Base-by-base conservation (phyloP, 1,140 invertebrate genomes). In the Melipona quadrifasciata region DNA sequence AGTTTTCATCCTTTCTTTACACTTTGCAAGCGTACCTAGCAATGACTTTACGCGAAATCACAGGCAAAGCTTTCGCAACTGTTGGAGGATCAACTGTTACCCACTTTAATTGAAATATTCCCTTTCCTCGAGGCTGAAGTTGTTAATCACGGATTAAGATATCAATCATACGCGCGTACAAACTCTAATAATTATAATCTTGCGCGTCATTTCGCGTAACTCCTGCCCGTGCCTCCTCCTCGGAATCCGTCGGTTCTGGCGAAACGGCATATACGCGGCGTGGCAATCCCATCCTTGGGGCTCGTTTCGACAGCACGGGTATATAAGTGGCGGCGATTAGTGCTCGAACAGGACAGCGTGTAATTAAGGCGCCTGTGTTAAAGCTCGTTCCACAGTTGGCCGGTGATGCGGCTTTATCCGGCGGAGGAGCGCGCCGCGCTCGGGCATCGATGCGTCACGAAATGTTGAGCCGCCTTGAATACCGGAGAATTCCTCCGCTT, bases 381-480 rank as follows among this genome's bases (percentile, higher is more conserved):
- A 84, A 71, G 75, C 53, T 71, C 55, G 65, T 79, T 79, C 65
- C 75, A 77, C 74, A 67, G 73, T 76, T 70, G 19, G 55, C 31
- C 57, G 57, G 58, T 77, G 79, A 89, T 88, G 74, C 83, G 70
- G 51, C 65, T 78, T 67, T 61, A 74, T 82, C 71, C 55, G 16
- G 67, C 19, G 67, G 77, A 81, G 51, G 80, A 80, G 61, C 61
- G 78, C 86, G 73, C 77, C 14, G 34, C 74, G 70, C 61, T 70
- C 75, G 86, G n/a, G 75, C 88, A 89, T 82, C 81, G 87, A 84
- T 80, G 74, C 87, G 85, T 75, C 88, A 79, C 88, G 80, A 88
- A 88, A 82, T 34, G 87, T 88, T 53, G 58, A 81, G 78, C 74
- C 67, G 81, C 85, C 80, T 89, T 77, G 85, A 81, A 89, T 87